Percentiles rank a stretch among this genome's conserved stretches.
These are phyloP conservation scores for Bufo bufo DNA, from an alignment of 2,113 vertebrate genomes.

Conservation along the genomic window DNA sequence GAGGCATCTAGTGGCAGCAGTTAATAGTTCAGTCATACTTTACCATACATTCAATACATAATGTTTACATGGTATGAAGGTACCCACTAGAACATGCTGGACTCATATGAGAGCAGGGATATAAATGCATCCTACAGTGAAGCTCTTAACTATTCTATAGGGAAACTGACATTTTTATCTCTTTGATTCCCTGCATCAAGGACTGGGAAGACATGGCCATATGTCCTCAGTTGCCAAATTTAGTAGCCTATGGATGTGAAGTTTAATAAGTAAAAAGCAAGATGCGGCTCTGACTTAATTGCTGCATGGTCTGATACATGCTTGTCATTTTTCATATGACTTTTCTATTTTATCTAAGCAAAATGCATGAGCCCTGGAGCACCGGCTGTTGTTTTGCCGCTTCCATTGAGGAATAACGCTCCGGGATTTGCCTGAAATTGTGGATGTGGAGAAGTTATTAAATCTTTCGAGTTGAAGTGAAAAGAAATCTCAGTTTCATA, in stretches of 20 bases:
- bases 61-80: no score
- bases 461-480: constrained; percentile 44
- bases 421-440: constrained; percentile 37
- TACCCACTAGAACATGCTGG: no score
- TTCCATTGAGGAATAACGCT: constrained; percentile 28
- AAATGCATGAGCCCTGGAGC: not conserved
- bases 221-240: not conserved
- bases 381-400: not conserved
- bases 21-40: no score
- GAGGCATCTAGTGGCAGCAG: no score
- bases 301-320: not conserved
- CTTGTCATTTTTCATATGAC: not conserved
- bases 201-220: not conserved
- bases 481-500: constrained; percentile 50
- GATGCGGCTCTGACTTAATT: not conserved
- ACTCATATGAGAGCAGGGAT: no score
- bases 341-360: not conserved
- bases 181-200: not conserved
- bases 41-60: no score
- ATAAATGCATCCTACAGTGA: not conserved
- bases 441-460: constrained; percentile 40
- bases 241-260: not conserved
- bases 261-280: not conserved
- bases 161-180: not conserved
- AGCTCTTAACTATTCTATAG: no score